Evolutionary conservation across 2,113 vertebrate genomes (phyloP).

Genomic region (Calonectris borealis): DNA sequence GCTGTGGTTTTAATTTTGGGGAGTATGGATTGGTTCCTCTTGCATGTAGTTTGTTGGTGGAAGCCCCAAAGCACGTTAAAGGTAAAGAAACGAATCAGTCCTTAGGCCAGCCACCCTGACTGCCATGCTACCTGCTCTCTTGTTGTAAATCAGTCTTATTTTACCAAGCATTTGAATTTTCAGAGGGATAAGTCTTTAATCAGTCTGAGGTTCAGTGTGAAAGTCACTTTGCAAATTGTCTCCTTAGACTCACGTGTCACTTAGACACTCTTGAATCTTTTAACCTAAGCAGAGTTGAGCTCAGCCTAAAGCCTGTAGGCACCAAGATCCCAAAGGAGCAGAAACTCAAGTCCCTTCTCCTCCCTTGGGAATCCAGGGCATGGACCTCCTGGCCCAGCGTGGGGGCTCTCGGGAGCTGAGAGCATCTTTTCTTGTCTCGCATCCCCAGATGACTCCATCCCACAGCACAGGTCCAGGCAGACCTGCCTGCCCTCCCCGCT

Average conservation of each 20-base stretch:
- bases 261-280: not conserved
- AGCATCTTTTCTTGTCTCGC: not conserved
- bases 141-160: not conserved
- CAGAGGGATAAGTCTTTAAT: not conserved
- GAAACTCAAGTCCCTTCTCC: not conserved
- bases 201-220: not conserved
- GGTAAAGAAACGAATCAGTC: rapidly evolving
- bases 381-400: not conserved
- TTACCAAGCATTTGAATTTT: not conserved
- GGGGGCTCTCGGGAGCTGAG: not conserved
- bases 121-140: not conserved
- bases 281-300: not conserved
- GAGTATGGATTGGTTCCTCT: conserved; percentile 15
- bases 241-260: rapidly evolving
- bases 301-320: not conserved
- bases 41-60: not conserved
- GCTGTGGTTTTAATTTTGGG: conserved; percentile 14
- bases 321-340: not conserved
- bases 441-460: not conserved
- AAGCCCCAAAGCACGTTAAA: not conserved
- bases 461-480: not conserved
- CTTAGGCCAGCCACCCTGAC: not conserved
- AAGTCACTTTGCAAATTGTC: not conserved
- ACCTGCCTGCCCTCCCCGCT: not conserved
- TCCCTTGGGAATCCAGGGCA: not conserved